Base-by-base conservation (phyloP, 2,888 invertebrate genomes). In the Antitype chi region DNA sequence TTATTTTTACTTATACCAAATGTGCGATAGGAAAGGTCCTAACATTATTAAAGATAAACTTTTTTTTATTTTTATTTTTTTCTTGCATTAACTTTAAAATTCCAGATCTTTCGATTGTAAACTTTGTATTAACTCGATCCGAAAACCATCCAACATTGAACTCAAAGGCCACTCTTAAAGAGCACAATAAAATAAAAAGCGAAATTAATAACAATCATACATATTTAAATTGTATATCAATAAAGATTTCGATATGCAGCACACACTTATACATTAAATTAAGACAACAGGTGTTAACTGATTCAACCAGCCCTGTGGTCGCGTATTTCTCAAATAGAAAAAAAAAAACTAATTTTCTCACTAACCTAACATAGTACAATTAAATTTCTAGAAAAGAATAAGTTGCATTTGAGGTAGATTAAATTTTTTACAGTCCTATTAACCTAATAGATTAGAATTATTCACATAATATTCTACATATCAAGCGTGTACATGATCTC, bases 341-440 rank as follows among this genome's bases (percentile, higher is more conserved):
- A 92, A 92, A 32, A 93, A 91, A 92, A 90, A 88, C 90, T 91
- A 93, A 90, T 87, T 90, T 91, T 94, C 92, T 96, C 95, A 95
- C 95, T 96, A 96, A 96, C 94, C 95, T 96, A 96, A 95, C 89
- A 90, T 94, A 94, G 91, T 95, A 88, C 87, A 93, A 93, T 94
- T 95, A 94, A 91, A 93, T 91, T 94, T 93, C 95, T 96, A 96
- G 91, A 92, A 93, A 95, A 94, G 92, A 94, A 95, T 96, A 96
- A 95, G 95, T 96, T 96, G 93, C 91, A 91, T 94, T 95, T 96
- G 96, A 96, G 96, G 96, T 96, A 96, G 96, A 96, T 96, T 94
- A 94, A 95, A 94, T 95, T 96, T 96, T 96, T 96, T 96, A 96
- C 94, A 96, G 93, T 95, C 96, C 96, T 96, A 96, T 96, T 96